These are phyloP conservation scores for Lophotriccus pileatus DNA, from an alignment of 2,797 vertebrate genomes.

Conservation along the genomic window DNA sequence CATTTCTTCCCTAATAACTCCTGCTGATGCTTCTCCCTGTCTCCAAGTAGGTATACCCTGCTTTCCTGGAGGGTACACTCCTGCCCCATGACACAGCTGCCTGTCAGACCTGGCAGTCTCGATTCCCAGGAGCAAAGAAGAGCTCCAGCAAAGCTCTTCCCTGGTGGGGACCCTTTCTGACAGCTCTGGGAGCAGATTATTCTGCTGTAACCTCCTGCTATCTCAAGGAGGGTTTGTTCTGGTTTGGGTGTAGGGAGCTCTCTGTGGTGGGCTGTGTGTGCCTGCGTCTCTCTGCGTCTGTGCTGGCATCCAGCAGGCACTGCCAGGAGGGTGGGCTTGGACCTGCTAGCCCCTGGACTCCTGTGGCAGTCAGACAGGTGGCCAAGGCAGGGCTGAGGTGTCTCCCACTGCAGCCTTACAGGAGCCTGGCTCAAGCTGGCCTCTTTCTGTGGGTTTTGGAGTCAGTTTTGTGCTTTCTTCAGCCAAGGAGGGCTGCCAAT, in stretches of 20 bases:
- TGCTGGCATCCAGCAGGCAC: background rate
- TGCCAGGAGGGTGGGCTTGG: background rate
- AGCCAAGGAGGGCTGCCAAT: background rate
- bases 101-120: background rate
- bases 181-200: background rate
- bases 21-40: background rate
- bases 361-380: background rate
- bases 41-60: background rate
- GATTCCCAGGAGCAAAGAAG: background rate
- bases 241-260: background rate
- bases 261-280: background rate
- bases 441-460: background rate
- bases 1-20: background rate
- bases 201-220: background rate
- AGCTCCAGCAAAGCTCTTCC: background rate
- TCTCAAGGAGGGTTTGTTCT: background rate
- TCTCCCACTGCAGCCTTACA: background rate
- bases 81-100: background rate
- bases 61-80: background rate
- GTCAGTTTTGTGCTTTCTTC: background rate
- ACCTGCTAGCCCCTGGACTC: background rate
- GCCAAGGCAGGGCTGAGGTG: background rate
- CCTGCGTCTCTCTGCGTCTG: background rate
- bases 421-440: background rate
- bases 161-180: background rate